phyloP scores from a whole-genome alignment of 30 jellyfish, hydroid and myxozoan species.

The Clytia hemisphaerica region DNA sequence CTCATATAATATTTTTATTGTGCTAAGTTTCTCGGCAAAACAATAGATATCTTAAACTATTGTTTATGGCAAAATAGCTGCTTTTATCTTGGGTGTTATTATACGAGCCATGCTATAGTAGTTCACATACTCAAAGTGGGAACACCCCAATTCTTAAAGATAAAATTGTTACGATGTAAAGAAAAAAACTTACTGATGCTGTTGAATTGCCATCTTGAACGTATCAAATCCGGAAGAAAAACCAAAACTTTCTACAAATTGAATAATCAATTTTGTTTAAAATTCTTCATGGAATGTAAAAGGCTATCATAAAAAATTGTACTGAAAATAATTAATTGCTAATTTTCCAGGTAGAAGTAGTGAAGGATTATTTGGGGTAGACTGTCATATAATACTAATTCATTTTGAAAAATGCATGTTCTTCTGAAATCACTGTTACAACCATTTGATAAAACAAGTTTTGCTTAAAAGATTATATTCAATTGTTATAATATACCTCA shows the following conservation, averaged over 20 bases:
- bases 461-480: not conserved
- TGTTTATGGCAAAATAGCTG: slow-evolving; percentile 4
- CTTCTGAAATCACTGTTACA: not conserved
- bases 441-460: not conserved
- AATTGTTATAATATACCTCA: slow-evolving; percentile 43
- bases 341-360: too few relatives aligned
- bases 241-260: slow-evolving; percentile 53
- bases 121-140: not conserved
- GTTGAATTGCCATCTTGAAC: slow-evolving; percentile 88
- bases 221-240: slow-evolving; percentile 64
- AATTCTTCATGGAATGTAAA: too few relatives aligned
- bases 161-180: not conserved
- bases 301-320: too few relatives aligned
- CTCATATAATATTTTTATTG: not conserved
- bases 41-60: not conserved
- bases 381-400: too few relatives aligned
- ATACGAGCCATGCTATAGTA: not conserved
- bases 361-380: too few relatives aligned
- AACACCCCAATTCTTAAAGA: not conserved
- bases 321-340: too few relatives aligned
- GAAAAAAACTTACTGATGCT: slow-evolving; percentile 55
- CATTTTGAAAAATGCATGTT: too few relatives aligned
- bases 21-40: slow-evolving; percentile 17
- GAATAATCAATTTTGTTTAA: too few relatives aligned
- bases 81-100: slow-evolving; percentile 1